Base-by-base conservation (phyloP, 23 tunicate species). In the Clavelina lepadiformis region DNA sequence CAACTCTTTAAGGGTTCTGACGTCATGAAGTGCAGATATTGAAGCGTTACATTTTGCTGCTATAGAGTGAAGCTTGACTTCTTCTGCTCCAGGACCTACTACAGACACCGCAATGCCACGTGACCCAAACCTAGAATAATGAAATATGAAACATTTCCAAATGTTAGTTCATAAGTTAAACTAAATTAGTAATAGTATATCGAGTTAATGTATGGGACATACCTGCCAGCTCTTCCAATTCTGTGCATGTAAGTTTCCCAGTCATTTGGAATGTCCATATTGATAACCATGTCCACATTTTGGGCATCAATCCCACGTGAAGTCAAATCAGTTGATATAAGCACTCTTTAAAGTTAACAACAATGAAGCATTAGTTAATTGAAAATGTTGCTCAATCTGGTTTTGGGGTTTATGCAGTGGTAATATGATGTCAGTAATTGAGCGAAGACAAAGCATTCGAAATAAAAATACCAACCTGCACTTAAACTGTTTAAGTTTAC, bases 191-290 rank as follows among this genome's bases (percentile, higher is more conserved):
- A 21, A 53, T 13, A 57, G 3, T 4, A 3, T 19, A 26, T 57
- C 49, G 15, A 44, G 49, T 11, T 11, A 44, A 44, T 11, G 15
- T 11, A 44, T 11, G 22, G 22, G 7, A 15, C n/a, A 5, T 63
- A 79, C 65, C 97, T 68, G 31, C 97, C 97, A 1, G 97, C 97
- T 57, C 97, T 60, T 5, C 97, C 97, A 46, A 76, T 89, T 36
- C 97, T 38, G 54, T 89, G 97, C 89, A 89, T 56, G 75, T 89
- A 89, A 25, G 97, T 89, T 41, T 89, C 97, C 97, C 97, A 89
- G 15, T 81, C 89, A 27, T 2, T 27, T 2, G 97, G 83, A 3
- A 89, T 65, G 36, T 89, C 97, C 88, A 89, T 65, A 50, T 89
- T 89, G 5, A 89, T 63, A 24, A 89, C 97, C 57, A 89, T 22